Evolutionary conservation across 2,113 vertebrate species (phyloP), one percentile per base, ranked within the genome.

Genomic region (Serinus canaria): DNA sequence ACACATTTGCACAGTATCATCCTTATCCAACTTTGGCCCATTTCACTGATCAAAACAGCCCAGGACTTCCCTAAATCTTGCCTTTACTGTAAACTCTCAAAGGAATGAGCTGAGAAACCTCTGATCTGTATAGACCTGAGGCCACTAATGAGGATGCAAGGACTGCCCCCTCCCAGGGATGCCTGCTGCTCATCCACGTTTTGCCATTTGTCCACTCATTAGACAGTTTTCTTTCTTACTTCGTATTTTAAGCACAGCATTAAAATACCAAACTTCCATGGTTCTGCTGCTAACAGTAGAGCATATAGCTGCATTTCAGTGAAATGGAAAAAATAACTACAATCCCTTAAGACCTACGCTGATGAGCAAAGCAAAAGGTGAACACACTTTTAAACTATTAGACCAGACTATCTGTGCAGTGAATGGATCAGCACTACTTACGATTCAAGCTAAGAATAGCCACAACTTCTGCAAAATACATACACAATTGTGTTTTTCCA

Each of bases 11-110:
- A 76, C 39, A 63, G 3, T 59, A 59, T 39, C 64, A 73, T 72
- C 59, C 39, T 74, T 52, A 86, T 7, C 41, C 83, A 87, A 72
- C 46, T 83, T 15, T 39, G 52, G 63, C 33, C 25, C 72, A 31
- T 63, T 88, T 72, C 85, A 81, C 75, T 88, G 47, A 91, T 72
- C 72, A 89, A 88, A 94, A 96, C 16, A 90, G 47, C 13, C 25
- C 72, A 83, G 25, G 49, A 64, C 20, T 49, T 90, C 50, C 63
- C 82, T 72, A 85, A 83, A 78, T 83, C 85, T 75, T 56, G 41
- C 20, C 67, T 90, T 87, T 62, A 84, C 49, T 82, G 37, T 15
- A 64, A 86, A 53, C 35, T 56, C 59, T 85, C 67, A 80, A 85
- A 90, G 62, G 35, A 82, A 91, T 24, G 27, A 89, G 46, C 74